phyloP scores from a whole-genome alignment of 2,888 invertebrate species.

The Eupithecia centaureata region DNA sequence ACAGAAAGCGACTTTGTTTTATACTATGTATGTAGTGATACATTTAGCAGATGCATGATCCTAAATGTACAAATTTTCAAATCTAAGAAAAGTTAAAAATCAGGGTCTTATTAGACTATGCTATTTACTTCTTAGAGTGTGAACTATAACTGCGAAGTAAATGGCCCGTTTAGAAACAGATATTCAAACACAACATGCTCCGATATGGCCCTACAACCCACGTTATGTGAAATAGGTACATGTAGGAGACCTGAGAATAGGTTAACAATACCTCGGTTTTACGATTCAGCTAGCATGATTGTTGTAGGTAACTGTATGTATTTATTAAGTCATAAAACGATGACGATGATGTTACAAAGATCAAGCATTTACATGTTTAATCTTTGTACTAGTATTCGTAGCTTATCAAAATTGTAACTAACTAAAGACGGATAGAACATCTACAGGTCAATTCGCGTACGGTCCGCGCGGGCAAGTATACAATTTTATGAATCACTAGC shows the following conservation, averaged over 20 bases:
- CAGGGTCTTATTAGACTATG: not conserved
- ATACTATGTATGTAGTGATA: too few relatives aligned
- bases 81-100: not conserved
- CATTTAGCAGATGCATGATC: too few relatives aligned
- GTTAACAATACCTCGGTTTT: not conserved
- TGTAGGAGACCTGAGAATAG: conserved; percentile 21
- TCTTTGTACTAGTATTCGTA: too few relatives aligned
- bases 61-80: not conserved
- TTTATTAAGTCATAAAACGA: not conserved
- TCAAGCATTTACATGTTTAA: not conserved
- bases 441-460: too few relatives aligned
- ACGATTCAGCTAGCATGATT: conserved; percentile 1
- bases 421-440: too few relatives aligned
- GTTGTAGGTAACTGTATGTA: not conserved
- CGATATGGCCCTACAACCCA: conserved; percentile 36
- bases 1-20: too few relatives aligned
- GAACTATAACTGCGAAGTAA: conserved; percentile 33
- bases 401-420: too few relatives aligned
- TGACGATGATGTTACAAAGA: not conserved
- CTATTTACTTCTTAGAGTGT: not conserved
- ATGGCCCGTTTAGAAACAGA: conserved; percentile 49
- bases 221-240: conserved; percentile 22
- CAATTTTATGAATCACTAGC: too few relatives aligned
- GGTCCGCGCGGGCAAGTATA: too few relatives aligned
- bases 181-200: conserved; percentile 44